These are phyloP conservation scores for Helicoverpa assulta DNA, from an alignment of 2,888 invertebrate genomes.

Conservation along the genomic window DNA sequence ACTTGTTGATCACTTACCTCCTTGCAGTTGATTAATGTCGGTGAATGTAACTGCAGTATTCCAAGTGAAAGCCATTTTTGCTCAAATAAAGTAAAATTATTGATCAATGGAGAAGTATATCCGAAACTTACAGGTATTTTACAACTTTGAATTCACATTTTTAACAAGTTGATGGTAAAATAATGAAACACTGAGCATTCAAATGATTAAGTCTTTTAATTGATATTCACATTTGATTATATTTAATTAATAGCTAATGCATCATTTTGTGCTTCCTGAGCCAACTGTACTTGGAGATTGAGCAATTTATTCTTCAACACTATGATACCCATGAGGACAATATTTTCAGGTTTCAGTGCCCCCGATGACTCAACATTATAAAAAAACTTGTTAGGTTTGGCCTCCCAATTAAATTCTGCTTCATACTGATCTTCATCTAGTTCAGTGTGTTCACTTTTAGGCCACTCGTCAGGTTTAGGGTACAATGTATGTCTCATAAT, in stretches of 20 bases:
- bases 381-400: slow-evolving; percentile 99
- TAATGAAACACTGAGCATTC: slow-evolving; percentile 13
- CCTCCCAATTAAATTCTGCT: slow-evolving; percentile 98
- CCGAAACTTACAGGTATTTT: slow-evolving; percentile 24
- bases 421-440: slow-evolving; percentile 97
- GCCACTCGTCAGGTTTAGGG: slow-evolving; percentile 99
- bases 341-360: slow-evolving; percentile 98
- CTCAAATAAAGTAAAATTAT: background rate
- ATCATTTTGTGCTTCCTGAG: slow-evolving; percentile 96
- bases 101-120: slow-evolving; percentile 28
- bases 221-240: background rate
- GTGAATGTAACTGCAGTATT: slow-evolving; percentile 6
- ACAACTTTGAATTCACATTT: too few species aligned
- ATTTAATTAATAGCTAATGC: slow-evolving; percentile 92
- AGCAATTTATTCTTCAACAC: slow-evolving; percentile 98
- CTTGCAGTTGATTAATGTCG: slow-evolving; percentile 12
- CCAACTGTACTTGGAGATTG: slow-evolving; percentile 97
- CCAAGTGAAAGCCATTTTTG: background rate
- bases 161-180: slow-evolving; percentile 8
- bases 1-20: too few species aligned
- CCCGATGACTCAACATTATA: slow-evolving; percentile 99
- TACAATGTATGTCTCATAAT: slow-evolving; percentile 98
- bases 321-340: slow-evolving; percentile 98
- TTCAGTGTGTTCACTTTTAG: slow-evolving; percentile 99
- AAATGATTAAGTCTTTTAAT: slow-evolving; percentile 24